A percentile compares a stretch with the other conserved stretches of the same genome.
phyloP scores from a whole-genome alignment of 2,113 vertebrate genomes.

The Phylloscopus trochilus region DNA sequence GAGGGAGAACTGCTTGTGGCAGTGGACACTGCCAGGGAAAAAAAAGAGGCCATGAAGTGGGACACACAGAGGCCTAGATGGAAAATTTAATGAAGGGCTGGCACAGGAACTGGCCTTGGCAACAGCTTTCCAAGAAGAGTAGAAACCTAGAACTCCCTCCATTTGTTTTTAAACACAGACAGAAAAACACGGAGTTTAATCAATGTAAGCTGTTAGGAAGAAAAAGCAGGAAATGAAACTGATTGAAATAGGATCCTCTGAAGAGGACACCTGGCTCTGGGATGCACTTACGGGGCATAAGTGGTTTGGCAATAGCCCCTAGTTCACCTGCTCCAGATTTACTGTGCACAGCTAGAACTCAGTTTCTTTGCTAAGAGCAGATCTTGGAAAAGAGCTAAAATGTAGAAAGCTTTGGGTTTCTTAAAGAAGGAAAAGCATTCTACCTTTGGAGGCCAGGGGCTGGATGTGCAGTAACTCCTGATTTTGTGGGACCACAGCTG shows the following conservation, averaged over 20 bases:
- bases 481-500: not conserved
- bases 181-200: no score
- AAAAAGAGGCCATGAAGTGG: not conserved
- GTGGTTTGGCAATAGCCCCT: not conserved
- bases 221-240: not conserved
- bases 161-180: not conserved
- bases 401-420: not conserved
- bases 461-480: not conserved
- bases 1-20: not conserved
- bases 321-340: not conserved
- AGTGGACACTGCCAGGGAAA: not conserved
- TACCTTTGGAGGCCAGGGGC: not conserved
- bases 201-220: no score
- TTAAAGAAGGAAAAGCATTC: not conserved
- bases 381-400: not conserved
- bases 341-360: not conserved
- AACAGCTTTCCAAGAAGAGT: not conserved
- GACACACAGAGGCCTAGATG: fast-evolving
- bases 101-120: not conserved
- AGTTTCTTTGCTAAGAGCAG: not conserved
- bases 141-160: fast-evolving
- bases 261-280: not conserved
- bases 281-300: not conserved
- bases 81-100: not conserved
- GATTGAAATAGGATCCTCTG: not conserved